phyloP scores from a whole-genome alignment of 1,140 invertebrate species.

The Drosophila watanabei region DNA sequence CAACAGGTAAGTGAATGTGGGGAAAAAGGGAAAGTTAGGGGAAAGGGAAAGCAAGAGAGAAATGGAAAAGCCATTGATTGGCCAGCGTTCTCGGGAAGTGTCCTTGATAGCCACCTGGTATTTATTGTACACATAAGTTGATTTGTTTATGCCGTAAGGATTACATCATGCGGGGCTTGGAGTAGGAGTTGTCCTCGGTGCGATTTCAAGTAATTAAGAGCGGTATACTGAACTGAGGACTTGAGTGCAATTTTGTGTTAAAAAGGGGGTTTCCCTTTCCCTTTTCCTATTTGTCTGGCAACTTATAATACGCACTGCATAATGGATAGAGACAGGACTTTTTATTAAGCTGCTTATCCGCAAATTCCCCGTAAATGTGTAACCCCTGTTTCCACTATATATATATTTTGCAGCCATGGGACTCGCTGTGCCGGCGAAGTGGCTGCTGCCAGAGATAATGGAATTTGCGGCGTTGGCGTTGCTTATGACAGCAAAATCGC shows the following conservation, averaged over 20 bases:
- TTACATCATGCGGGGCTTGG: background rate
- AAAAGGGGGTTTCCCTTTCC: constrained; percentile 1
- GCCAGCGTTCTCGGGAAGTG: background rate
- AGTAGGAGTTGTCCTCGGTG: background rate
- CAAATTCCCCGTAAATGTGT: constrained; percentile 25
- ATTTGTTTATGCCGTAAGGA: constrained; percentile 25
- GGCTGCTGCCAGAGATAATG: constrained; percentile 97
- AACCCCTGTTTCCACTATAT: constrained; percentile 21
- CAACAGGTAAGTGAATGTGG: constrained; percentile 91
- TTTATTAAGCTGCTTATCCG: constrained; percentile 48
- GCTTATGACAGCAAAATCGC: constrained; percentile 99
- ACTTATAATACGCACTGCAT: constrained; percentile 34
- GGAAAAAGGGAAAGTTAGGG: constrained; percentile 22
- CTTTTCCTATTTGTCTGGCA: background rate
- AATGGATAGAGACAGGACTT: constrained; percentile 40
- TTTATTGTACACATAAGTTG: constrained; percentile 11
- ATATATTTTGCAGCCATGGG: constrained; percentile 91
- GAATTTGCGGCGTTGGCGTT: constrained; percentile 98
- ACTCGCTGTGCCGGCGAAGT: constrained; percentile 99
- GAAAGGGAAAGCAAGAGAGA: constrained; percentile 65
- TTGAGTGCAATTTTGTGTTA: constrained; percentile 11
- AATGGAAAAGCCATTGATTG: constrained; percentile 3
- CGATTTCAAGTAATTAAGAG: constrained; percentile 23
- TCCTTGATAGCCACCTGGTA: constrained; percentile 6
- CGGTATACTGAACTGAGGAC: background rate